Conservation (phyloP, 2,113 vertebrate genomes). For the Callopanchax toddi region DNA sequence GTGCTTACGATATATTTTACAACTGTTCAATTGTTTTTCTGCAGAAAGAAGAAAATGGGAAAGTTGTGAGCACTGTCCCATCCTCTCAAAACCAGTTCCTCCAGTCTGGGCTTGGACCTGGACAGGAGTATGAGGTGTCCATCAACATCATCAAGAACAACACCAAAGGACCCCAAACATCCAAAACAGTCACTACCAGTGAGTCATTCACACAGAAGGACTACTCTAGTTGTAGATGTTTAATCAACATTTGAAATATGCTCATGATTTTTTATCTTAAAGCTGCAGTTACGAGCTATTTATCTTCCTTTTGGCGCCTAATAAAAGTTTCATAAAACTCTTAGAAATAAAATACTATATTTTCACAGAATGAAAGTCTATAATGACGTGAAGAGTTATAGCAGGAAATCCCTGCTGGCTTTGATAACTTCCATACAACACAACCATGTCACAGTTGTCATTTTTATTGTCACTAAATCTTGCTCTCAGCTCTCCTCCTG, state of each 20-base stretch:
- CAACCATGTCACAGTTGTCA: constrained; percentile 10
- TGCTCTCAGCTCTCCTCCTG: neutral
- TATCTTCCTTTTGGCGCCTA: neutral
- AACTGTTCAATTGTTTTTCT: constrained; percentile 17
- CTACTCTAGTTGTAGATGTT: neutral
- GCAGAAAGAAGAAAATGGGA: constrained; percentile 94
- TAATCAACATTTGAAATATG: neutral
- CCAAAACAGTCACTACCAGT: constrained; percentile 88
- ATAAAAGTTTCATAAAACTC: neutral
- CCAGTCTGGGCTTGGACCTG: constrained; percentile 90
- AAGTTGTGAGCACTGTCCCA: constrained; percentile 84
- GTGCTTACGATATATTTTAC: too few species aligned
- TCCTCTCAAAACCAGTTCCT: constrained; percentile 83
- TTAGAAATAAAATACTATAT: constrained; percentile 2
- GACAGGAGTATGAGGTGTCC: constrained; percentile 93
- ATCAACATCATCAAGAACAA: constrained; percentile 90
- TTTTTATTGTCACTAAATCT: constrained; percentile 33
- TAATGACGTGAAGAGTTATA: constrained; percentile 23
- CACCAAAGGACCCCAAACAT: constrained; percentile 85
- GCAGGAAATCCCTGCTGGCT: constrained; percentile 43
- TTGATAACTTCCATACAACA: constrained; percentile 5
- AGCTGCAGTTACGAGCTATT: neutral
- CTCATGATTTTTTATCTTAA: too few species aligned
- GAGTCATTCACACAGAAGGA: constrained; percentile 57
- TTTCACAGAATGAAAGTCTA: constrained; percentile 27